Percentiles rank a stretch among this genome's conserved stretches.
Evolutionary conservation across 2,888 invertebrate genomes (phyloP).

Genomic region (Phlogophora meticulosa): DNA sequence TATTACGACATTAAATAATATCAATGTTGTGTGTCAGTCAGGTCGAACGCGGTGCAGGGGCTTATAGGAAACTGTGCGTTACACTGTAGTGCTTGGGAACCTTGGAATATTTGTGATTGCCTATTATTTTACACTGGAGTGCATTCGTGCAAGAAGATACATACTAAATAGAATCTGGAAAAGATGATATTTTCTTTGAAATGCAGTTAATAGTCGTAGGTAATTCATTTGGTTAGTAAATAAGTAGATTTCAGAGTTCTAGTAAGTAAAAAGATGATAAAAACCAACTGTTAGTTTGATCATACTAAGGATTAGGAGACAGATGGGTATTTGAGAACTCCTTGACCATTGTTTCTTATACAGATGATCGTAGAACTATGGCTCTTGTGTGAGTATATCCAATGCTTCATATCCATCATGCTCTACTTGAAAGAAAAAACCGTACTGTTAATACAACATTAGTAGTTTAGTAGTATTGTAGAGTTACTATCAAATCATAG

Average conservation of each 20-base stretch:
- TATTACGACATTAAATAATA: conserved; percentile 78
- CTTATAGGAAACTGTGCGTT: conserved; percentile 44
- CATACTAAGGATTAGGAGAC: neutral
- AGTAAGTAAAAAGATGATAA: neutral
- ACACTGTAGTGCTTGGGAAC: conserved; percentile 14
- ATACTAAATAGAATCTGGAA: neutral
- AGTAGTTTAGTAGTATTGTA: conserved; percentile 21
- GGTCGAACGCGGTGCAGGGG: conserved; percentile 48
- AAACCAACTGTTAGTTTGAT: neutral
- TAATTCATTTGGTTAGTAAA: neutral
- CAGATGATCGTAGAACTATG: neutral
- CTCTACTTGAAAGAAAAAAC: conserved; percentile 40
- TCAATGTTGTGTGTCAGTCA: conserved; percentile 65
- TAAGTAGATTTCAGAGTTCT: neutral
- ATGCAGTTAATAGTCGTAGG: neutral
- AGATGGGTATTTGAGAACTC: neutral
- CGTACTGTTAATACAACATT: conserved; percentile 21
- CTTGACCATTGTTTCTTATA: neutral
- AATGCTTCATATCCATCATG: conserved; percentile 17
- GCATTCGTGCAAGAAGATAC: conserved; percentile 6
- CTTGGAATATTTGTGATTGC: conserved; percentile 39
- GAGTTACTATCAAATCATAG: conserved; percentile 50
- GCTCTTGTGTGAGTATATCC: neutral
- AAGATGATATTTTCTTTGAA: neutral
- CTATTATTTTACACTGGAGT: conserved; percentile 32